phyloP scores from a whole-genome alignment of 2,113 vertebrate genomes.

The Anser cygnoides region DNA sequence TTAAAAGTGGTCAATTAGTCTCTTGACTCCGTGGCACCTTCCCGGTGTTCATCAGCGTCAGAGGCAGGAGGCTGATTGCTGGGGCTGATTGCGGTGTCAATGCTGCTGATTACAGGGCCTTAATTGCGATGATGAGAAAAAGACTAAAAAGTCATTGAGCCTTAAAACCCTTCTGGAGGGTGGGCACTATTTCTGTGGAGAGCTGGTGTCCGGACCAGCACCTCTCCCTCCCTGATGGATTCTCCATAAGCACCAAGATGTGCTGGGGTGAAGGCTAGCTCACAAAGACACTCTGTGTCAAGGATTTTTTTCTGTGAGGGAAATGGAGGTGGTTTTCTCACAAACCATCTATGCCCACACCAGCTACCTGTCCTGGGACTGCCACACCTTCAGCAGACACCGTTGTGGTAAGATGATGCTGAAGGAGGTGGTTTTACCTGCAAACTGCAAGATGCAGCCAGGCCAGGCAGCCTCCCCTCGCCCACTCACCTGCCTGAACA shows the following conservation, averaged over 20 bases:
- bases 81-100: background rate
- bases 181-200: accelerated
- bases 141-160: background rate
- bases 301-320: background rate
- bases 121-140: constrained; percentile 14
- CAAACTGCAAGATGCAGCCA: background rate
- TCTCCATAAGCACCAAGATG: background rate
- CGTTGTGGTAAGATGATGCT: background rate
- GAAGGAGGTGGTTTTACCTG: background rate
- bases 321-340: background rate
- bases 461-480: background rate
- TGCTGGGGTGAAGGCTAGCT: background rate
- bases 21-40: background rate
- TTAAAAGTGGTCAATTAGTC: background rate
- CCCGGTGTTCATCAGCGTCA: background rate
- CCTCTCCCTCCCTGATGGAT: background rate
- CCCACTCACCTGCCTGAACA: background rate
- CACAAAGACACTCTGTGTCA: background rate
- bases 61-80: constrained; percentile 61
- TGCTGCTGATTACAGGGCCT: background rate
- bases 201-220: background rate
- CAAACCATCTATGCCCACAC: background rate
- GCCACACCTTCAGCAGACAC: background rate
- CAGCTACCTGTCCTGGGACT: background rate
- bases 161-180: background rate